Percentiles rank a stretch among this genome's conserved stretches.
Evolutionary conservation across 2,113 vertebrate species (phyloP).

Genomic region (Oceanodroma tethys): DNA sequence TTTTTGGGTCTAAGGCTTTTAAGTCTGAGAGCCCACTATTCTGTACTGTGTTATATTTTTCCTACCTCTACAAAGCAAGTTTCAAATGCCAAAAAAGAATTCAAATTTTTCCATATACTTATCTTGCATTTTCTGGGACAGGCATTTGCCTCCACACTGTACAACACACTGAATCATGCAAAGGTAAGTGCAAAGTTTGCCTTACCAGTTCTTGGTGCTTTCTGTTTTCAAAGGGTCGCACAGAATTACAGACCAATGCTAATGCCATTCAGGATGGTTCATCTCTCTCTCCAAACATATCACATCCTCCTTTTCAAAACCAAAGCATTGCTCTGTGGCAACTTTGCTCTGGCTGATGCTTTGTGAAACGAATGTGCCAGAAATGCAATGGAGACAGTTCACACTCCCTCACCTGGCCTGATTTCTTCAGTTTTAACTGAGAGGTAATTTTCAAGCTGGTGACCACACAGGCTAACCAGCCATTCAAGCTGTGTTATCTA

Average conservation of each 20-base stretch:
- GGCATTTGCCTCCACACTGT: not conserved
- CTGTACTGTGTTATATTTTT: not conserved
- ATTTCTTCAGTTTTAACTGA: not conserved
- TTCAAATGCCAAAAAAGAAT: not conserved
- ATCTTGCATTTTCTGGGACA: not conserved
- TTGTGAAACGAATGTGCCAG: not conserved
- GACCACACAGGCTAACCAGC: not conserved
- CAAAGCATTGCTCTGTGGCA: not conserved
- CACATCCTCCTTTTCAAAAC: not conserved
- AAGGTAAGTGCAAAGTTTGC: not conserved
- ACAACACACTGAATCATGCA: not conserved
- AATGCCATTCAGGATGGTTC: not conserved
- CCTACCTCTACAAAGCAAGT: not conserved
- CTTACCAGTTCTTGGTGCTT: not conserved
- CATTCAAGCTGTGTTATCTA: not conserved
- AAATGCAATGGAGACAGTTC: not conserved
- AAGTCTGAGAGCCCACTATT: not conserved
- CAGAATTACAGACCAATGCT: not conserved
- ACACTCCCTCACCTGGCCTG: not conserved
- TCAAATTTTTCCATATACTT: rapidly evolving
- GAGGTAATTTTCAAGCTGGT: not conserved
- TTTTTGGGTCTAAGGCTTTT: not conserved
- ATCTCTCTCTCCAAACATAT: not conserved
- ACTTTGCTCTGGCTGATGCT: not conserved
- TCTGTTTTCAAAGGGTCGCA: not conserved